Evolutionary conservation across 2,797 vertebrate genomes (phyloP), one percentile per base, ranked within the genome.

Genomic region (Siniperca undulata): DNA sequence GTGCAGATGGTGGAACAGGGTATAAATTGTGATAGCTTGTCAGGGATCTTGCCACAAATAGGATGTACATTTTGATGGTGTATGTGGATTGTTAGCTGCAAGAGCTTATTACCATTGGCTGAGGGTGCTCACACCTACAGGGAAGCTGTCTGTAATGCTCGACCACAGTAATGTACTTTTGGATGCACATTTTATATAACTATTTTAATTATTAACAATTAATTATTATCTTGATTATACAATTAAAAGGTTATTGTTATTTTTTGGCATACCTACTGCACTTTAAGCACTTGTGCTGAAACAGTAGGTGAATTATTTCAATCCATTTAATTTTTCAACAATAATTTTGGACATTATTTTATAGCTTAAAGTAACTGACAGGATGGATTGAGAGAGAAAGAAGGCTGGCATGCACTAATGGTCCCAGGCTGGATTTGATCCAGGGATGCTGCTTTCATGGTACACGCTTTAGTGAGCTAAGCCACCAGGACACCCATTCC

Each of bases 1-100:
- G 86, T 81, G 80, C 85, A 86, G 84, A 85, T 81, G 74, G 72
- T 82, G 76, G 78, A 91, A 83, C 77, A 48, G 55, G 38, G 56
- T 61, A 78, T 72, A 89, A 89, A 90, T 85, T 85, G 70, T 70
- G 71, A 80, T 53, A 79, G 75, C 83, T 73, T 85, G 84, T 93
- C 90, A 89, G 73, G 55, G 80, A 86, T 86, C 68, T 69, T 22
- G 62, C 61, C 77, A 77, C 90, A 84, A 77, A 84, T 46, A 34
- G 60, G 56, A 60, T 84, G 77, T 82, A 69, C 17, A 88, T 86
- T 91, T 72, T 84, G 58, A 79, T 62, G 30, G 19, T 56, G 70
- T 67, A 67, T 27, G 52, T 48, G 42, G 80, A 78, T 78, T 76
- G 70, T 77, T 70, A 56, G 40, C 60, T 74, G 66, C 14, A 40